Evolutionary conservation across 2,113 vertebrate species (phyloP).

Genomic region (Mus pahari): DNA sequence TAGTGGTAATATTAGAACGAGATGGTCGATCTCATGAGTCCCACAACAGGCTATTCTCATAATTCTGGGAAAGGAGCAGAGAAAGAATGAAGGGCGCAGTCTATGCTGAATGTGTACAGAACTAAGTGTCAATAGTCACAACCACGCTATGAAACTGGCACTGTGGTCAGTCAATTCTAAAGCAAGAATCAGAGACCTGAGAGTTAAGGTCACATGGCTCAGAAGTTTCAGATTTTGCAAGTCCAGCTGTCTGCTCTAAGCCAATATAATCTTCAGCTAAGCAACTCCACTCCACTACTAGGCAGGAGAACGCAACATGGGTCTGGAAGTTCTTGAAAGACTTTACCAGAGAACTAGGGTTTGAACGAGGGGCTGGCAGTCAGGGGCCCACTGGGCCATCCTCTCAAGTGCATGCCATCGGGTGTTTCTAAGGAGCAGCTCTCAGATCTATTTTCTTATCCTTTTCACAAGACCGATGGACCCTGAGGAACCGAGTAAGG

Average conservation of each 20-base stretch:
- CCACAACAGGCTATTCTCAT: neutral
- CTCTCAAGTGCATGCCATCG: neutral
- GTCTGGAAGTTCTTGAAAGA: neutral
- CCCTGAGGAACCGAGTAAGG: neutral
- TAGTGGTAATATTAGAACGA: neutral
- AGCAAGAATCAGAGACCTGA: neutral
- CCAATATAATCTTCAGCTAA: neutral
- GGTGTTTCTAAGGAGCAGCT: neutral
- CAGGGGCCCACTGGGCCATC: neutral
- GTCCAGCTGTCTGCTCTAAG: neutral
- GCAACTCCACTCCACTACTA: neutral
- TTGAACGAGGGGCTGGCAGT: neutral
- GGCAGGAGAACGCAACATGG: neutral
- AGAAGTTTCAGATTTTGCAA: neutral
- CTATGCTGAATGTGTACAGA: neutral
- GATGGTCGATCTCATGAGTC: neutral
- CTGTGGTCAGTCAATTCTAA: neutral
- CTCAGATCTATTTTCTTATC: neutral
- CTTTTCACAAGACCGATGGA: neutral
- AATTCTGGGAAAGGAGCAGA: neutral
- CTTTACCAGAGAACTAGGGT: neutral
- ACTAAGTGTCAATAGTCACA: constrained; percentile 19
- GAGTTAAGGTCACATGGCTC: neutral
- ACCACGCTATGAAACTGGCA: neutral
- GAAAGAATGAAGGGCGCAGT: neutral